Evolutionary conservation across 2,113 vertebrate species (phyloP).

Genomic region (Syngnathus typhle): DNA sequence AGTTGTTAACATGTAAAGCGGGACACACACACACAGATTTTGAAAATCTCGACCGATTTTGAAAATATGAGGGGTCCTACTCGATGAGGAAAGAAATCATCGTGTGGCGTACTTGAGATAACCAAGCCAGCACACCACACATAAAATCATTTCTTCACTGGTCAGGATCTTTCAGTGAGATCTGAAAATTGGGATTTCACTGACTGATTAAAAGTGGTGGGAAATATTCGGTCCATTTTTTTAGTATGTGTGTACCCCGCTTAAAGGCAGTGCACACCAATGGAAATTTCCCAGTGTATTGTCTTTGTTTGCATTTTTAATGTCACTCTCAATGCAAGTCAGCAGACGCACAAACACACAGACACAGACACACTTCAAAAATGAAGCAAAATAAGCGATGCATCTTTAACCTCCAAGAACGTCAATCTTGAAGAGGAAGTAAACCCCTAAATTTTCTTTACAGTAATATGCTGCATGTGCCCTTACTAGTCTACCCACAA

Average conservation of each 20-base stretch:
- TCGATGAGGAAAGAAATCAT: too few species aligned
- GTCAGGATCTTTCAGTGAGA: background rate
- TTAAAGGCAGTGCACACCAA: background rate
- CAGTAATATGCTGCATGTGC: too few species aligned
- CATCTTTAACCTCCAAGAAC: constrained; percentile 23
- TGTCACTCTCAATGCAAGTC: constrained; percentile 1
- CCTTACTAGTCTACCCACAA: too few species aligned
- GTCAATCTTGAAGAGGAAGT: background rate
- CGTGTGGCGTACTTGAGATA: background rate
- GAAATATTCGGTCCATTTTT: background rate
- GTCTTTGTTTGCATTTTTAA: constrained; percentile 3
- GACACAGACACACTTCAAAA: constrained; percentile 23
- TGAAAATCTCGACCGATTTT: background rate
- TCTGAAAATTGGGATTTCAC: background rate
- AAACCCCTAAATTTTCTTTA: too few species aligned
- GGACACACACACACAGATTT: background rate
- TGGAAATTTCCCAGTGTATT: background rate
- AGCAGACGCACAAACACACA: constrained; percentile 9
- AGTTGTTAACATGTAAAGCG: constrained; percentile 29
- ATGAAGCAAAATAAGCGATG: constrained; percentile 30
- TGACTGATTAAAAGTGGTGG: background rate
- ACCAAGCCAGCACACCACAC: background rate
- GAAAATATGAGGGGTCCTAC: background rate
- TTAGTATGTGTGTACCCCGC: background rate
- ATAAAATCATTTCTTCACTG: background rate